Evolutionary conservation across 2,797 vertebrate species (phyloP), one percentile per base, ranked within the genome.

Genomic region (Myoxocephalus aenaeus): DNA sequence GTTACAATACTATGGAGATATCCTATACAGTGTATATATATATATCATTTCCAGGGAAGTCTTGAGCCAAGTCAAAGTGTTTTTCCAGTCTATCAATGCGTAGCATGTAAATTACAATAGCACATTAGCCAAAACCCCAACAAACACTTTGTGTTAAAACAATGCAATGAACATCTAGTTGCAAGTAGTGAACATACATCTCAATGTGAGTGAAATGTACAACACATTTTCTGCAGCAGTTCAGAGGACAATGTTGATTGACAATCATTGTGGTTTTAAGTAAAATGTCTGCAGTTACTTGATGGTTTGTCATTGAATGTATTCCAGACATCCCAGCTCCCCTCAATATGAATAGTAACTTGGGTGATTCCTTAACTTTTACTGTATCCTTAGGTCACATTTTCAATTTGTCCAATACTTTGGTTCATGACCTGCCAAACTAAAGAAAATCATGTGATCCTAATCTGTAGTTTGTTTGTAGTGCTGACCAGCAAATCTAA

Each of bases 61-160:
- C 73, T 7, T 5, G 58, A 57, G n/a, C 61, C 46, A 36, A 50
- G 44, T 50, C 36, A 58, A 46, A 38, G 61, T 18, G 4, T 65
- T 12, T 64, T 77, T 71, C 29, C 17, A 66, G 57, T 71, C 61
- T 61, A 22, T 58, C 32, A 48, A 3, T 70, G 14, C 12, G 51
- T 13, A 18, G 4, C 5, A 46, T 54, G 65, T n/a, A 57, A 59
- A 62, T 64, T 63, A 46, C 17, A 70, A 10, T 15, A 36, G 32
- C 3, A 56, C 48, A 32, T 32, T 3, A 61, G 15, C n/a, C 54
- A 65, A 59, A 36, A 74, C 6, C 25, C 7, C 8, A 46, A 59
- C 1, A 53, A 75, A 36, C 22, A 11, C 18, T 13, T n/a, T 9
- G 12, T 32, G 25, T 20, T 27, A 8, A 57, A 50, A 17, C 11